These are phyloP conservation scores for Tupaia tana DNA, from an alignment of 2,113 vertebrate species.

Conservation along the genomic window DNA sequence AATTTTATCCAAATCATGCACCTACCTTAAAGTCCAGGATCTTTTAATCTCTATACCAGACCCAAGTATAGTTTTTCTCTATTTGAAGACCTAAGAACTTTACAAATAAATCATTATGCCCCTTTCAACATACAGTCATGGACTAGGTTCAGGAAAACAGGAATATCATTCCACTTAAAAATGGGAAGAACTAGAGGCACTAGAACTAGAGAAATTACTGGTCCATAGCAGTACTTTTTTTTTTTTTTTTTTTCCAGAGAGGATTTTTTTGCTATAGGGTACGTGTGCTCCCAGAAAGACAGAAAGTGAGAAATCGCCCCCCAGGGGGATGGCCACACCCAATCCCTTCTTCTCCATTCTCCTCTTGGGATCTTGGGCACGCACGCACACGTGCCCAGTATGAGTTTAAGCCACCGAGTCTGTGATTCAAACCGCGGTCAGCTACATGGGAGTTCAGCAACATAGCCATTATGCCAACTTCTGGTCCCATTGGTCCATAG, in stretches of 20 bases:
- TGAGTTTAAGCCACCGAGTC: too few species aligned
- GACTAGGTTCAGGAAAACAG: neutral
- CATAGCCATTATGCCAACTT: too few species aligned
- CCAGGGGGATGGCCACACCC: too few species aligned
- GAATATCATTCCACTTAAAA: conserved; percentile 1
- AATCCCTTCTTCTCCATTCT: too few species aligned
- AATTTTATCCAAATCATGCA: conserved; percentile 33
- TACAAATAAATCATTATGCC: neutral
- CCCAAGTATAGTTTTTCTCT: conserved; percentile 18
- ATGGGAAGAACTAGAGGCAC: neutral
- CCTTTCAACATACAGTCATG: neutral
- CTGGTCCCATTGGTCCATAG: neutral
- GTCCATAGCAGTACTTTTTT: neutral
- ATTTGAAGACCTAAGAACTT: conserved; percentile 18
- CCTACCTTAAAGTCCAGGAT: neutral
- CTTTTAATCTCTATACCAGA: neutral
- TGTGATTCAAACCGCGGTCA: too few species aligned
- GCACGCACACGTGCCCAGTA: too few species aligned
- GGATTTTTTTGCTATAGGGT: too few species aligned
- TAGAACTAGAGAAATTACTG: neutral
- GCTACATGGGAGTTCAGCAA: too few species aligned
- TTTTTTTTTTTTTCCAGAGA: too few species aligned
- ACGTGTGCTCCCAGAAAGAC: too few species aligned
- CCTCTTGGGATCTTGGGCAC: too few species aligned
- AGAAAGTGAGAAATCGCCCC: too few species aligned